Base-by-base conservation (phyloP, 2,888 invertebrate genomes). In the Cryptosula pallasiana region DNA sequence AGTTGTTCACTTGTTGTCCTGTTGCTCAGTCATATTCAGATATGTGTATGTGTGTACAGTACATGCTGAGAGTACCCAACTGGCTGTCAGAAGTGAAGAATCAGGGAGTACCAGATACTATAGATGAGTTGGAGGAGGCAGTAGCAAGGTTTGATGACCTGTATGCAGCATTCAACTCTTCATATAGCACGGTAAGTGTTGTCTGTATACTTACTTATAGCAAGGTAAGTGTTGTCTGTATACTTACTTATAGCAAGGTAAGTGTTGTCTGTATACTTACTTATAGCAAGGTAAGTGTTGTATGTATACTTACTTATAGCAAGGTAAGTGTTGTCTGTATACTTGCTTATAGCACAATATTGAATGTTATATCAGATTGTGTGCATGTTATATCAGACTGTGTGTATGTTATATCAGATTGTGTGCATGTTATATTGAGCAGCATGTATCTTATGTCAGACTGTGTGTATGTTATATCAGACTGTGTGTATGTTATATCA, bases 111-210 rank as follows among this genome's bases (percentile, higher is more conserved):
- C 88, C 89, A 0, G 87, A 87, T 75, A 88, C 95, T 83, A 95
- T 97, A 74, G 89, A 92, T 76, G 91, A 93, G 73, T 87, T 98
- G 74, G 97, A 98, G 85, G 92, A 93, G 77, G 91, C 93, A 73
- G 93, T 97, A 78, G 92, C 95, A 79, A 90, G 94, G 72, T 96
- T 97, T 85, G 92, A 97, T 81, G 92, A 92, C 79, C 89, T 97
- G 29, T 96, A 95, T 81, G 97, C 97, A 84, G 92, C 93, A 75
- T 96, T 97, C 92, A 96, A 95, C 84, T 95, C 95, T 87, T 94
- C 92, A 1, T 94, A 94, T 81, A 93, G 93, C 0, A 93, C 94
- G 89, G 93, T 93, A 88, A 78, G 87, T 45, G 45, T 9, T 45
- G 45, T 45, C 45, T 45, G 45, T 45, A 45, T 20, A 45, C 45